These are phyloP conservation scores for Myotis findleyi DNA, from an alignment of 2,797 vertebrate genomes.

Conservation along the genomic window DNA sequence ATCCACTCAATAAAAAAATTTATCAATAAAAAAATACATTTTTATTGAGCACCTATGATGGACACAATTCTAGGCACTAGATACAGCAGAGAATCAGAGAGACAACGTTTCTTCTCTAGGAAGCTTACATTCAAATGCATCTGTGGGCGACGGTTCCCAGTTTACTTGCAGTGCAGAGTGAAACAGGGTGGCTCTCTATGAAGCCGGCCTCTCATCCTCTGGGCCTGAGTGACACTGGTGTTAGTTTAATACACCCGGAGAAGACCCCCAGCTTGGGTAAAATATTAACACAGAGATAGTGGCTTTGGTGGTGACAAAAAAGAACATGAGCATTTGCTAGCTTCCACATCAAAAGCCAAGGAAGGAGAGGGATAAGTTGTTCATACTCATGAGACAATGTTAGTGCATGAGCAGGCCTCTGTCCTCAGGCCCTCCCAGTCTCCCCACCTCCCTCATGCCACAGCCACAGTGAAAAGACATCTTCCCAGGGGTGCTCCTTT, in stretches of 20 bases:
- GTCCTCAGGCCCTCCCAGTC: background rate
- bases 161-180: background rate
- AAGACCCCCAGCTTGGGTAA: background rate
- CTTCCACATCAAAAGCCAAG: background rate
- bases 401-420: accelerated
- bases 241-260: background rate
- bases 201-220: background rate
- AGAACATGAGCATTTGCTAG: background rate
- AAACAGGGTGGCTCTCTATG: background rate
- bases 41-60: background rate
- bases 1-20: background rate
- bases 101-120: background rate
- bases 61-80: background rate
- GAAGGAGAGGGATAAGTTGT: background rate
- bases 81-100: background rate
- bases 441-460: background rate
- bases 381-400: background rate
- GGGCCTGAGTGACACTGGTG: background rate
- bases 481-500: background rate
- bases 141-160: background rate
- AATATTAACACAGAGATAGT: background rate
- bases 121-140: background rate
- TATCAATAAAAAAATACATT: background rate
- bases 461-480: background rate
- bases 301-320: background rate